A percentile compares a stretch with the other conserved stretches of the same genome.
Evolutionary conservation across 2,797 vertebrate species (phyloP).

Genomic region (Hozukius guyotensis): DNA sequence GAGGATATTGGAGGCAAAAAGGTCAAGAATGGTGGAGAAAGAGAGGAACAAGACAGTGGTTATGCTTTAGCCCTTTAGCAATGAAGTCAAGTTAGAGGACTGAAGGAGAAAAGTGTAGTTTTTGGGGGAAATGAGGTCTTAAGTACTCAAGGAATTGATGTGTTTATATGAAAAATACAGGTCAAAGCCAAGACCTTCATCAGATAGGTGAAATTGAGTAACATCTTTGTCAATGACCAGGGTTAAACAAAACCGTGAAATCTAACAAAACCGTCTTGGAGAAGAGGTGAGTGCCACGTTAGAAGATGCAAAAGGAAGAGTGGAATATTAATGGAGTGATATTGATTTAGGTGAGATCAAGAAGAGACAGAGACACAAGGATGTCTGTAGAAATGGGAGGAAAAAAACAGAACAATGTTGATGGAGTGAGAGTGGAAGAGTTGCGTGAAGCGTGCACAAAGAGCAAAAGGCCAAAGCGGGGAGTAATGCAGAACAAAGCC

Average conservation of each 20-base stretch:
- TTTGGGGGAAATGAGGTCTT: not conserved
- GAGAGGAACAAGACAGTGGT: not conserved
- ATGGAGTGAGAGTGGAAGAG: conserved; percentile 56
- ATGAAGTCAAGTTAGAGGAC: not conserved
- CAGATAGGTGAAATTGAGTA: not conserved
- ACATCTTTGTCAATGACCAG: not conserved
- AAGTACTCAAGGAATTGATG: not conserved
- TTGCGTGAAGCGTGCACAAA: conserved; percentile 33
- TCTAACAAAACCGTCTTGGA: not conserved
- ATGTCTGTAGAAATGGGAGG: conserved; percentile 5
- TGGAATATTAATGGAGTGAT: conserved; percentile 50
- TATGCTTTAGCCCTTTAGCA: not conserved
- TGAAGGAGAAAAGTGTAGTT: not conserved
- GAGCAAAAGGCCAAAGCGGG: conserved; percentile 46
- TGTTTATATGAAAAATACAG: not conserved
- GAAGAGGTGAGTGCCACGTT: not conserved
- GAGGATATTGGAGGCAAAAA: conserved; percentile 4
- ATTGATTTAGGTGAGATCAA: conserved; percentile 24
- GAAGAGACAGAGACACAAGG: conserved; percentile 17
- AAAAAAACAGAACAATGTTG: conserved; percentile 16
- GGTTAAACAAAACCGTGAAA: conserved; percentile 15
- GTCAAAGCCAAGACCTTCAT: not conserved
- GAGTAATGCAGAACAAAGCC: conserved; percentile 35
- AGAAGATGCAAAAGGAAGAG: conserved; percentile 25
- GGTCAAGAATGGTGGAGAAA: conserved; percentile 8